Base-by-base conservation (phyloP, 2,113 vertebrate genomes). In the Pachycephala philippinensis region DNA sequence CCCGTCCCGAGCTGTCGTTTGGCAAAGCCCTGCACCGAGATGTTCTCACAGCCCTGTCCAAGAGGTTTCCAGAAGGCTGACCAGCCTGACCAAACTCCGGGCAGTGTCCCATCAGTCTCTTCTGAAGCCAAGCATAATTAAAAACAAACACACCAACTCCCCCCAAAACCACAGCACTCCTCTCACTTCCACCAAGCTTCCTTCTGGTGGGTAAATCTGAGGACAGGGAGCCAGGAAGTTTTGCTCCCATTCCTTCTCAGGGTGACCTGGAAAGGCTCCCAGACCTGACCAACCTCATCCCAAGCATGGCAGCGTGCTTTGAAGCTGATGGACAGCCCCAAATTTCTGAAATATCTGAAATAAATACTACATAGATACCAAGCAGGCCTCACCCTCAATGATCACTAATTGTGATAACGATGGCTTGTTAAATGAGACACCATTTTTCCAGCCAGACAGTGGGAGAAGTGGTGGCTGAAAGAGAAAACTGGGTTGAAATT, bases 221-320 rank as follows among this genome's bases (percentile, higher is more conserved):
- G 70, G 45, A 44, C 0, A 2, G 42, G 37, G 21, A 6, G 3
- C 13, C 44, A 42, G 11, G 24, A 59, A 6, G 0, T 0, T 44
- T 30, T 57, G 53, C 8, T 85, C 70, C 33, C 47, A 27, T 27
- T 21, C 8, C 15, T 76, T 31, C 61, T 72, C 3, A 3, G 24
- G 13, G 26, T 79, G 59, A 72, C 12, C 42, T 20, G 31, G 61
- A 74, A 33, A 33, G 9, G 7, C 12, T 78, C 44, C 24, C 64
- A 35, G 28, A 35, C 14, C 31, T 49, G 37, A n/a, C 50, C 54
- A n/a, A 31, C 56, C 59, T 26, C 22, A 8, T 35, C 8, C 23
- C 0, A 0, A 11, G 15, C n/a, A 47, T 20, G 39, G 65, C n/a
- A 39, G 15, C 0, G 0, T 45, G 33, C 31, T 72, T 8, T 49